Evolutionary conservation across 37 sponge, comb jelly and placozoan genomes (phyloP).

Genomic region (Amphimedon queenslandica): DNA sequence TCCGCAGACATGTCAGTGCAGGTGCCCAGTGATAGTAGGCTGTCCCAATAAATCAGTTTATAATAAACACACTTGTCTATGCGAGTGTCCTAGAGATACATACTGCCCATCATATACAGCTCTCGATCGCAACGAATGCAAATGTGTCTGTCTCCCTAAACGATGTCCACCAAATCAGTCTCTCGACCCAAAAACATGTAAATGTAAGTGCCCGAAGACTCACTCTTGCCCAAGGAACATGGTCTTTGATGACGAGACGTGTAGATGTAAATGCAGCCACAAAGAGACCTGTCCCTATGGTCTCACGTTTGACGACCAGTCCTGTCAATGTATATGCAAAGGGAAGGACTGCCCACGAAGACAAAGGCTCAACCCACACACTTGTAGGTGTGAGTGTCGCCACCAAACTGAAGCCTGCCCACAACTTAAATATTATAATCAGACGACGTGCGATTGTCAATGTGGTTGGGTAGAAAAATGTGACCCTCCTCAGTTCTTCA

Average conservation of each 20-base stretch:
- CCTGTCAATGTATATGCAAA: not conserved
- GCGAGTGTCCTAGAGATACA: conserved; percentile 12
- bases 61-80: conserved; percentile 9
- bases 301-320: not conserved
- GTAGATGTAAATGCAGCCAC: conserved; percentile 23
- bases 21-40: not conserved
- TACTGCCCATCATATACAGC: not conserved
- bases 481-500: not conserved
- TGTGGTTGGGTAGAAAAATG: conserved; percentile 8
- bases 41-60: not conserved
- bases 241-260: conserved; percentile 19
- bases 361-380: conserved; percentile 2
- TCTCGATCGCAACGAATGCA: conserved; percentile 5
- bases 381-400: conserved; percentile 35
- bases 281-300: not conserved
- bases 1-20: conserved; percentile 1
- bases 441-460: conserved; percentile 4
- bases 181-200: conserved; percentile 7
- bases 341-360: not conserved
- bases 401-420: conserved; percentile 1
- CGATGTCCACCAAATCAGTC: conserved; percentile 17
- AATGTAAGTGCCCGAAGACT: conserved; percentile 1
- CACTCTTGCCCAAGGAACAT: not conserved
- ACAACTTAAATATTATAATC: not conserved
- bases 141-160: conserved; percentile 2